These are phyloP conservation scores for Eulemur macaco DNA, from an alignment of 2,113 vertebrate genomes.

Conservation along the genomic window DNA sequence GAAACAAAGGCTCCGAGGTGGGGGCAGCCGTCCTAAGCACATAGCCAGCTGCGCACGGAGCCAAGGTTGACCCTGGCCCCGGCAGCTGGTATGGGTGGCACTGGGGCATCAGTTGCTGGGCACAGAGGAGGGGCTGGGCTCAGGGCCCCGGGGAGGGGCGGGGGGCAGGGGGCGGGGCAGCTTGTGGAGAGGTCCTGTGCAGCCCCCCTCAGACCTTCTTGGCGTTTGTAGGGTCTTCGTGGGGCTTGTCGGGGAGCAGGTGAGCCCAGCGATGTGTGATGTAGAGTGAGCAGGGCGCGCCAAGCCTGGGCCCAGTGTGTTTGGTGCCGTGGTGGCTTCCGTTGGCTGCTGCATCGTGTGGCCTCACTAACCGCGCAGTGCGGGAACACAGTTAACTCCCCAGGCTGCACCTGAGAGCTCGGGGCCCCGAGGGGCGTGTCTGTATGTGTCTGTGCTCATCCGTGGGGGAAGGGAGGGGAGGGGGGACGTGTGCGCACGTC, in stretches of 20 bases:
- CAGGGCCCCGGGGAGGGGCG: rapidly evolving
- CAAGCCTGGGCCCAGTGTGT: neutral
- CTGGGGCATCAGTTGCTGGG: neutral
- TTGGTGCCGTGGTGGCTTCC: neutral
- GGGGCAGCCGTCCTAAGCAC: neutral
- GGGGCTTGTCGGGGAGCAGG: constrained; percentile 24
- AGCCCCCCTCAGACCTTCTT: neutral
- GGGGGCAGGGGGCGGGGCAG: rapidly evolving
- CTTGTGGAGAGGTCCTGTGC: rapidly evolving
- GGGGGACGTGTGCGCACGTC: neutral
- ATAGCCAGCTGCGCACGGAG: too few relatives aligned
- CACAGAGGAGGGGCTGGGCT: too few relatives aligned
- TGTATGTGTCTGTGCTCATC: too few relatives aligned
- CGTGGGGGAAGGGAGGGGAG: neutral
- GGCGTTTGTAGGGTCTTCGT: constrained; percentile 20
- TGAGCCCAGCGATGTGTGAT: neutral
- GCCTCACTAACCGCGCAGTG: neutral
- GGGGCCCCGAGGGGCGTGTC: neutral
- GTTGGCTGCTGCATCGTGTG: neutral
- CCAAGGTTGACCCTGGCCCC: neutral
- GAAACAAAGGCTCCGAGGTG: neutral
- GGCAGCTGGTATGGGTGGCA: rapidly evolving
- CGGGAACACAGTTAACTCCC: neutral
- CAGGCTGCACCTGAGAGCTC: rapidly evolving
- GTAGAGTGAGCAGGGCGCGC: neutral